These are phyloP conservation scores for Brachionus paranguensis DNA, from an alignment of 1,140 invertebrate genomes.

Conservation along the genomic window DNA sequence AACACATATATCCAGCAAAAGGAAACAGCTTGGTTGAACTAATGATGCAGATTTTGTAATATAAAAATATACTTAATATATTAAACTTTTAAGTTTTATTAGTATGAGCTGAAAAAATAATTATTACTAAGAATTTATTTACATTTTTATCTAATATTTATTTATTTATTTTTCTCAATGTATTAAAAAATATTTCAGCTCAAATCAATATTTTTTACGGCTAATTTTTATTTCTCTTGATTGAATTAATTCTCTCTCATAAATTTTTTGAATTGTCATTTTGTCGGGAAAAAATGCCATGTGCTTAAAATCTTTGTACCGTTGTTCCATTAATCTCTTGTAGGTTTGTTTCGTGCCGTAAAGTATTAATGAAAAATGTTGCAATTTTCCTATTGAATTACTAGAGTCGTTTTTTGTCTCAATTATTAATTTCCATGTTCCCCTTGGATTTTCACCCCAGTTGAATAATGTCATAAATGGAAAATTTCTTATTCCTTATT, in stretches of 20 bases:
- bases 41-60: too few relatives aligned
- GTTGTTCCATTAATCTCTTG: neutral
- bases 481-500: slow-evolving; percentile 61
- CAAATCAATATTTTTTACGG: neutral
- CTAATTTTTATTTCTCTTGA: neutral
- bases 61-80: too few relatives aligned
- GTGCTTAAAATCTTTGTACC: neutral
- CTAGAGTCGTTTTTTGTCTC: neutral
- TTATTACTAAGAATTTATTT: too few relatives aligned
- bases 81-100: too few relatives aligned
- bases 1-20: too few relatives aligned
- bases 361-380: slow-evolving; percentile 5
- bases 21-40: too few relatives aligned
- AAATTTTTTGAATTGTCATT: neutral
- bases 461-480: slow-evolving; percentile 81
- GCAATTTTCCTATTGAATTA: neutral
- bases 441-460: slow-evolving; percentile 77
- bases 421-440: slow-evolving; percentile 64
- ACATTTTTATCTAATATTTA: too few relatives aligned
- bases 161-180: too few relatives aligned
- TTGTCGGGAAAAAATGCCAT: neutral
- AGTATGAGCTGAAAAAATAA: too few relatives aligned
- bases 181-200: too few relatives aligned
- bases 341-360: neutral
- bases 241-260: slow-evolving; percentile 21